Percentiles rank a stretch among this genome's conserved stretches.
Conservation (phyloP, 2,113 vertebrate genomes). For the Oreotrochilus melanogaster region DNA sequence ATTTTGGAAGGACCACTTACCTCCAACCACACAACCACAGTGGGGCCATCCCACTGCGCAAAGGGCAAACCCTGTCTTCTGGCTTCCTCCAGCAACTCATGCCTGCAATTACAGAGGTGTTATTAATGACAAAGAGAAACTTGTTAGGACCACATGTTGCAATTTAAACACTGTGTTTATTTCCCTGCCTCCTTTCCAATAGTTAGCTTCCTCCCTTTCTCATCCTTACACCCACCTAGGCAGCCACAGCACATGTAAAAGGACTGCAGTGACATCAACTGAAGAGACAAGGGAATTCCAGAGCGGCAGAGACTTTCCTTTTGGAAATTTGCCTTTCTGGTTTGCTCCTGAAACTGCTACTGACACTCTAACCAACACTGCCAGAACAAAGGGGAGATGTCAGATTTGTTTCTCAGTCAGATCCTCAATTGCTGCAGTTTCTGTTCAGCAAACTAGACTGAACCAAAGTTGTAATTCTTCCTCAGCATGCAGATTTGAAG, state of each 20-base stretch:
- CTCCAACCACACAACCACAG: slow-evolving; percentile 97
- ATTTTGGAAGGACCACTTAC: slow-evolving; percentile 70
- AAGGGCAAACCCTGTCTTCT: slow-evolving; percentile 93
- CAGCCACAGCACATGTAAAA: not conserved
- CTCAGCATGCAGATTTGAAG: not conserved
- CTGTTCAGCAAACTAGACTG: not conserved
- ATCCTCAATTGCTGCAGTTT: not conserved
- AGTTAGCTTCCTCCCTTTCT: not conserved
- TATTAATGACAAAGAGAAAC: not conserved
- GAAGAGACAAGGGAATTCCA: not conserved
- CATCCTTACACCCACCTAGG: not conserved
- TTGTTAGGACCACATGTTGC: not conserved
- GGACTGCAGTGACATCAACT: not conserved
- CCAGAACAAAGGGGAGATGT: not conserved
- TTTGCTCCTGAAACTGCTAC: not conserved
- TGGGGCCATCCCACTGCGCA: slow-evolving; percentile 97
- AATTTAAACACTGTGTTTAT: not conserved
- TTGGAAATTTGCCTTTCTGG: not conserved
- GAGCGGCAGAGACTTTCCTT: not conserved
- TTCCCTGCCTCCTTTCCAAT: not conserved
- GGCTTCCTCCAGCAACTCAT: slow-evolving; percentile 95
- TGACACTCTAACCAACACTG: not conserved
- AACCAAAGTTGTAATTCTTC: not conserved
- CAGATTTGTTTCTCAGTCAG: not conserved
- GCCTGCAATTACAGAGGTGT: slow-evolving; percentile 68